A percentile compares a stretch with the other conserved stretches of the same genome.
Conservation (phyloP, 1,140 invertebrate genomes). For the Carcinoscorpius rotundicauda region DNA sequence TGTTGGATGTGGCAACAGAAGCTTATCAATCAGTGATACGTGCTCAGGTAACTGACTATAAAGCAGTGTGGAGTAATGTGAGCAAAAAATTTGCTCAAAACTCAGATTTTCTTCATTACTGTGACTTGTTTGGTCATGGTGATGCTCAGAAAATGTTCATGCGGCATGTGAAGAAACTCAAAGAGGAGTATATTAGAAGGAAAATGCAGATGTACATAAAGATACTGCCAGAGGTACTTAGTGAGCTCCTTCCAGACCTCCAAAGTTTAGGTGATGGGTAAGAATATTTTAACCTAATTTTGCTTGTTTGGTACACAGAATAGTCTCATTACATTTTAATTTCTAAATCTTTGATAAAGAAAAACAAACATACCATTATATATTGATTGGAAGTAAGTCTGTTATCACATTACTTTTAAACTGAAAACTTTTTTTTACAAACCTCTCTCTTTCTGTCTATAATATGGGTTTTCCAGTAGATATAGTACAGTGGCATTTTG, state of each 20-base stretch:
- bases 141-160: slow-evolving; percentile 65
- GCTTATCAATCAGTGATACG: slow-evolving; percentile 71
- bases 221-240: slow-evolving; percentile 61
- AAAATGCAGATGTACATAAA: slow-evolving; percentile 69
- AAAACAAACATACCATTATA: background rate
- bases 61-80: slow-evolving; percentile 71
- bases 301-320: no score
- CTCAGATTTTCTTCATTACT: slow-evolving; percentile 72
- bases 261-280: slow-evolving; percentile 59
- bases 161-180: slow-evolving; percentile 66
- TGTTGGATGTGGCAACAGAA: slow-evolving; percentile 75
- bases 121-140: slow-evolving; percentile 79
- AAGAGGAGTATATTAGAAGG: slow-evolving; percentile 69
- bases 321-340: no score
- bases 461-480: no score
- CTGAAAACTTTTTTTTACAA: no score
- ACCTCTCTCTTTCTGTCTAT: no score
- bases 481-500: no score
- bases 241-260: slow-evolving; percentile 69
- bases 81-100: slow-evolving; percentile 74
- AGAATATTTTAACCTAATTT: slow-evolving; percentile 20
- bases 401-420: no score
- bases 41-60: slow-evolving; percentile 64
- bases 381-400: no score
- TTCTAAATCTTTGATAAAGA: background rate